Base-by-base conservation (phyloP, 2,888 invertebrate genomes). In the Dendrolimus houi region DNA sequence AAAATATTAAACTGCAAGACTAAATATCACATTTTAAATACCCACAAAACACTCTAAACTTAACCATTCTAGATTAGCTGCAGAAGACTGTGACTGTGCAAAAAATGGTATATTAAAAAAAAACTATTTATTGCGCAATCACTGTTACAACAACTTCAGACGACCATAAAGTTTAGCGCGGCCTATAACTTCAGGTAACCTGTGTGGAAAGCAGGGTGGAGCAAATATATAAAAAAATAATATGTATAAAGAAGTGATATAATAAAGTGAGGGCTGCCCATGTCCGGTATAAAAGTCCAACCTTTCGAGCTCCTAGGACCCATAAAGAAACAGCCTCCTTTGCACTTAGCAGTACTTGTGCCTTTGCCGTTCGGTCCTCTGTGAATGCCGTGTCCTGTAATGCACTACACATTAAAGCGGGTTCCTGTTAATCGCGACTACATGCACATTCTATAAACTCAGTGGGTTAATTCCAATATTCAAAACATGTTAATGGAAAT, bases 281-380 rank as follows among this genome's bases (percentile, higher is more conserved):
- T 70, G 68, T 77, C 78, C 75, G 70, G 69, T 71, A 76, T 71
- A 75, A 83, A 79, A 71, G 69, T 87, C 93, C 92, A 94, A 96
- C 96, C 96, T 96, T 96, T 93, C 96, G 94, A 92, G 96, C 96
- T 93, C 96, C 96, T 93, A 96, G 95, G 92, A 96, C 95, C 96
- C 96, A 96, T 91, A 96, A 95, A 91, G 96, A 96, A 93, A 96
- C 95, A 93, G 96, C 96, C 94, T 96, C 96, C 94, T 96, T 95
- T 92, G 96, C 96, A 92, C 96, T 96, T 92, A 96, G 94, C 92
- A 96, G 95, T 92, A 94, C 94, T 93, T 94, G 94, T 91, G 93
- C 93, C 92, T 93, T 94, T 92, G 92, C 89, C 82, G 93, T 89
- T 83, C 86, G 88, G 89, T 92, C 92, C 89, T 85, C 92, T 89